Conservation (phyloP, 2,888 invertebrate genomes). For the Catocala sponsa region DNA sequence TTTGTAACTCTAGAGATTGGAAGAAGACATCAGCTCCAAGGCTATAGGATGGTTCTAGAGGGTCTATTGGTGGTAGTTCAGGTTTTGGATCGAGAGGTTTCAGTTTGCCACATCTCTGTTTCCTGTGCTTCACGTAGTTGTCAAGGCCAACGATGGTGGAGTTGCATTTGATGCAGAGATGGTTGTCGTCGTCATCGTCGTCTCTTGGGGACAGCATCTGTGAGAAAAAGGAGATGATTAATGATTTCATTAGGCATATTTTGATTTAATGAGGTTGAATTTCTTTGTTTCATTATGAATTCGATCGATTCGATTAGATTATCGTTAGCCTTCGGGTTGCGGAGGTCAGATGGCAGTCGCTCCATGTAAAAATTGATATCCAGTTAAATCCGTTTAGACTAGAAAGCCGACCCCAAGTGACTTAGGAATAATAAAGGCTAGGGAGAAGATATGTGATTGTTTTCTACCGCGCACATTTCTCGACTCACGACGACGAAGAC, state of each 20-base stretch:
- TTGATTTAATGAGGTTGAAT: no score
- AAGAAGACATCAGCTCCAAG: constrained; percentile 95
- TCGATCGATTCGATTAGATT: no score
- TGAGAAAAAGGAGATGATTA: constrained; percentile 32
- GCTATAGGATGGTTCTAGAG: constrained; percentile 85
- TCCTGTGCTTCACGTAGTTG: constrained; percentile 95
- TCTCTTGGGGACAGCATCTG: constrained; percentile 87
- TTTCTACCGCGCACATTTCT: no score
- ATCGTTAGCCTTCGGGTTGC: no score
- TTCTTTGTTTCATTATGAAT: no score
- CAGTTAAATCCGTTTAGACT: no score
- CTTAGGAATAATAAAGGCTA: no score
- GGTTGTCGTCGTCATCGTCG: constrained; percentile 94
- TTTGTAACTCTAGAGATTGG: constrained; percentile 93
- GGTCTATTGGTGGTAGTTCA: constrained; percentile 71
- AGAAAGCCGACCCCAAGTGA: no score
- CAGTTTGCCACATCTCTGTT: constrained; percentile 89
- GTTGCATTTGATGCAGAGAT: constrained; percentile 96
- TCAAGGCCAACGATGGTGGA: constrained; percentile 94
- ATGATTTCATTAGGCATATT: background rate
- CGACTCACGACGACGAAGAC: no score
- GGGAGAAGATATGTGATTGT: no score
- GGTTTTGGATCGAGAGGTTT: constrained; percentile 62
- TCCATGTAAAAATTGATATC: no score
- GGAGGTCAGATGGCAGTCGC: no score